Evolutionary conservation across 2,888 invertebrate species (phyloP).

Genomic region (Auanema freiburgensis): DNA sequence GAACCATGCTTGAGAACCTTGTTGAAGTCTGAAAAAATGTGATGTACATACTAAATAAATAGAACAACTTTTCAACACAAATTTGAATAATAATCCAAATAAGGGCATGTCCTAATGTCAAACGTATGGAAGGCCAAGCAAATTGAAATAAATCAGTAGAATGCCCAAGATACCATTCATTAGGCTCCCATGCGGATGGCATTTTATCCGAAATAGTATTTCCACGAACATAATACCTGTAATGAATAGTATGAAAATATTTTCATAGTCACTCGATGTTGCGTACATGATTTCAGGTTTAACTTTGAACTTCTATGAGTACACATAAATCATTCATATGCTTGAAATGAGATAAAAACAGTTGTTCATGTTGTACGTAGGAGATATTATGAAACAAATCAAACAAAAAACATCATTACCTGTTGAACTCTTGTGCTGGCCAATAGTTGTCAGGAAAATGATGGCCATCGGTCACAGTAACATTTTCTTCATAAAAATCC

Average conservation of each 20-base stretch:
- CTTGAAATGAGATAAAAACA: too few species aligned
- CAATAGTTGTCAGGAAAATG: constrained; percentile 48
- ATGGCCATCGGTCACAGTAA: constrained; percentile 17
- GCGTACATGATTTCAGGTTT: too few species aligned
- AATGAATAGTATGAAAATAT: constrained; percentile 10
- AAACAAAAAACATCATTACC: constrained; percentile 21
- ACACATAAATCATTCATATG: too few species aligned
- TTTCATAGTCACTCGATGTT: too few species aligned
- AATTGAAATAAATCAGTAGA: constrained; percentile 28
- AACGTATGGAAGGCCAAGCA: constrained; percentile 29
- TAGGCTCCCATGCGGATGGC: constrained; percentile 35
- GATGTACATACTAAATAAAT: neutral
- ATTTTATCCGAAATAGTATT: constrained; percentile 20
- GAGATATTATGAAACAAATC: too few species aligned
- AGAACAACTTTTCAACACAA: constrained; percentile 20
- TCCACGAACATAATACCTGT: constrained; percentile 32
- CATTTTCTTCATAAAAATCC: constrained; percentile 26
- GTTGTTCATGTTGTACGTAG: too few species aligned
- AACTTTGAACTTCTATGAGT: too few species aligned
- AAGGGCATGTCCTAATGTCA: constrained; percentile 25
- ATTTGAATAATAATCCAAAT: constrained; percentile 33
- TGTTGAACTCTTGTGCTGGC: constrained; percentile 53
- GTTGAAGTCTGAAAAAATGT: constrained; percentile 8
- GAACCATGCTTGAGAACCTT: constrained; percentile 4
- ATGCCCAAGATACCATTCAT: constrained; percentile 44